Conservation (phyloP, 2,888 invertebrate genomes). For the Phyto melanocephala region DNA sequence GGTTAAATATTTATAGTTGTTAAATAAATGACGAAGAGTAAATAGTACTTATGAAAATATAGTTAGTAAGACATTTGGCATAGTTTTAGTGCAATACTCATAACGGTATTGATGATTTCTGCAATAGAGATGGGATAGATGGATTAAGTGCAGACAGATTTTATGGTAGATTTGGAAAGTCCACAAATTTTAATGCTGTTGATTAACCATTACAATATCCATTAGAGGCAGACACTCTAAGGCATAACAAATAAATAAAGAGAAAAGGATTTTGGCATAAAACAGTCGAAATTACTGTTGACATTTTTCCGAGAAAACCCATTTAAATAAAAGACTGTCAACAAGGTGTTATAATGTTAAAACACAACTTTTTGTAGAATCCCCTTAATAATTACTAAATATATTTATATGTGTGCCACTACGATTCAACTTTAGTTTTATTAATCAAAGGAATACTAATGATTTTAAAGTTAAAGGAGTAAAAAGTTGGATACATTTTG, state of each 20-base stretch:
- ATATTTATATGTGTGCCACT: too few relatives aligned
- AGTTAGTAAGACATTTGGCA: background rate
- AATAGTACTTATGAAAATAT: background rate
- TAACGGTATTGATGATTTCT: slow-evolving; percentile 23
- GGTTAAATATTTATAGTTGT: slow-evolving; percentile 28
- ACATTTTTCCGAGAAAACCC: background rate
- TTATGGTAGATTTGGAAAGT: slow-evolving; percentile 32
- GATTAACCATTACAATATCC: background rate
- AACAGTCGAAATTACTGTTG: background rate
- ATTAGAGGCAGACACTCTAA: slow-evolving; percentile 1
- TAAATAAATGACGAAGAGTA: background rate
- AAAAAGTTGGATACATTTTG: too few relatives aligned
- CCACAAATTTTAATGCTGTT: slow-evolving; percentile 19
- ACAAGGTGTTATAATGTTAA: too few relatives aligned
- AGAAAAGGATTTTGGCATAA: background rate
- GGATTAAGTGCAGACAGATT: slow-evolving; percentile 3
- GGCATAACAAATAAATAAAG: slow-evolving; percentile 6
- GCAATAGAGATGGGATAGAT: background rate
- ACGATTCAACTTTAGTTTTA: too few relatives aligned
- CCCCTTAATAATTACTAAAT: too few relatives aligned
- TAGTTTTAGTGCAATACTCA: background rate
- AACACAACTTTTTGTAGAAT: too few relatives aligned
- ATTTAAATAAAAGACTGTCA: too few relatives aligned
- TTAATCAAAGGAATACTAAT: too few relatives aligned
- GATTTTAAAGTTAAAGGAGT: too few relatives aligned